Base-by-base conservation (phyloP, 2,113 vertebrate genomes). In the Apteryx mantelli region DNA sequence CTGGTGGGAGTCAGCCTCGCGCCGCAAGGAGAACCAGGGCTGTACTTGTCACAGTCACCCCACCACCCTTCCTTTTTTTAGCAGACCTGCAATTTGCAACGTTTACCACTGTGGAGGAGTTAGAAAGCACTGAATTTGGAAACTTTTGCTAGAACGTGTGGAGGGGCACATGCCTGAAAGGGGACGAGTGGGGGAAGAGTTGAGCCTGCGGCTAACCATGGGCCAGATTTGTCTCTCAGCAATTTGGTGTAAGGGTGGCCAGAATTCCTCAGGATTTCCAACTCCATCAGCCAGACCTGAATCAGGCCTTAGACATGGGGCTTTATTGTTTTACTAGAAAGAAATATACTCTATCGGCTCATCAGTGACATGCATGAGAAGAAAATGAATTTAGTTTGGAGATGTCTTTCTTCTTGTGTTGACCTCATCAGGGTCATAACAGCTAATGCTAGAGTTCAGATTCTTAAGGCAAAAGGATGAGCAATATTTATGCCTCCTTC, bases 61-160 rank as follows among this genome's bases (percentile, higher is more conserved):
- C 73, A 52, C 10, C 0, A 0, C 65, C 63, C 42, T 94, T 82
- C 61, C 42, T 85, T 64, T 50, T 38, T 82, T 89, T 71, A 94
- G 81, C 46, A 91, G 87, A 89, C 61, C 81, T 86, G 83, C 69
- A 80, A 91, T 84, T 64, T 86, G 14, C 77, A 91, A n/a, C 1
- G n/a, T 76, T 92, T 73, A 19, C 56, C 60, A 76, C 42, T 75
- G 78, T 82, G 82, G 8, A 82, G 81, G 69, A 93, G 24, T 28
- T 17, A 78, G 80, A 13, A 26, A 48, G 0, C n/a, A n/a, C 52
- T 36, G 68, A 69, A 87, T 61, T 44, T n/a, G 56, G 42, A 38
- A 87, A 69, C n/a, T 50, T 84, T 36, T 87, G 60, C 56, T 40
- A 48, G 77, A 92, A 34, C 74, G 40, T 46, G 89, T n/a, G 16